A percentile compares a stretch with the other conserved stretches of the same genome.
Evolutionary conservation across 2,113 vertebrate species (phyloP).

Genomic region (Elachura formosa): DNA sequence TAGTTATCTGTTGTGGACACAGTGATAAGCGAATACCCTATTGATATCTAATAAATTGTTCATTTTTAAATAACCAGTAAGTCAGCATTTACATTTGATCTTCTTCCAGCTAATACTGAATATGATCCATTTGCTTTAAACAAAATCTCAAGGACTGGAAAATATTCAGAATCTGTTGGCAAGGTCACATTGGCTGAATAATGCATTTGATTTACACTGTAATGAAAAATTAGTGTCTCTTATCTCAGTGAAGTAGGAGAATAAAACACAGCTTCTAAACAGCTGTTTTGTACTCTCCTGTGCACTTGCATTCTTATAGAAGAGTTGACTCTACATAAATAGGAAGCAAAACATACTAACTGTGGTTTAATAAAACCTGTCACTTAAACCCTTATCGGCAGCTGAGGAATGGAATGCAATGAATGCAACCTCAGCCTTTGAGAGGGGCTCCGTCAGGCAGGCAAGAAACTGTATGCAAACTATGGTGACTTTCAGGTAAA

Average conservation of each 20-base stretch:
- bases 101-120: slow-evolving; percentile 2
- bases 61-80: not conserved
- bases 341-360: not conserved
- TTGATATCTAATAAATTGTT: not conserved
- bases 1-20: not conserved
- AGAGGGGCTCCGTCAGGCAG: not conserved
- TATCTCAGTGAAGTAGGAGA: not conserved
- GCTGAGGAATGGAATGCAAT: not conserved
- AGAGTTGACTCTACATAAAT: not conserved
- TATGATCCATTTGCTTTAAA: not conserved
- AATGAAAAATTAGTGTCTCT: not conserved
- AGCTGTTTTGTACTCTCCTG: not conserved
- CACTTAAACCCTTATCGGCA: not conserved
- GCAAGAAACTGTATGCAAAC: not conserved
- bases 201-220: not conserved
- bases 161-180: not conserved
- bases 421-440: not conserved
- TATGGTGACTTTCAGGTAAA: not conserved
- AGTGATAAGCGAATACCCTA: not conserved
- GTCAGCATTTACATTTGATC: not conserved
- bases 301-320: not conserved
- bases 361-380: not conserved
- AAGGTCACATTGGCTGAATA: not conserved
- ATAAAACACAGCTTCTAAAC: not conserved
- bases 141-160: slow-evolving; percentile 36